phyloP scores from a whole-genome alignment of 2,113 vertebrate genomes.

The Poeciliopsis retropinna region DNA sequence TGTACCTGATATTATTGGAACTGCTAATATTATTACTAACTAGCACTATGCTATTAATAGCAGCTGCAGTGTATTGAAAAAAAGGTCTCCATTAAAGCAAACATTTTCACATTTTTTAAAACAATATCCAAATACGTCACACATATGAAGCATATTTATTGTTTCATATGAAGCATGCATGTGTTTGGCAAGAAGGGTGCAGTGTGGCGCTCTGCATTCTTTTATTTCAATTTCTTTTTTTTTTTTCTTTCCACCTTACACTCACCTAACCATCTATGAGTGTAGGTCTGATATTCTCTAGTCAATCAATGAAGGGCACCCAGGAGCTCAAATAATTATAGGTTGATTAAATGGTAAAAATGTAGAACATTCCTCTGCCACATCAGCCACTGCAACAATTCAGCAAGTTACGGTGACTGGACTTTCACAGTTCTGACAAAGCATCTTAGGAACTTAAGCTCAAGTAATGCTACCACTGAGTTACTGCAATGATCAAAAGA shows the following conservation, averaged over 20 bases:
- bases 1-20: not conserved
- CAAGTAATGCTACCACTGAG: not conserved
- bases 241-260: not conserved
- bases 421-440: not conserved
- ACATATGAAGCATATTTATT: too few relatives aligned
- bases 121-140: too few relatives aligned
- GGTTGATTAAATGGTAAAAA: not conserved
- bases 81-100: not conserved
- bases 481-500: too few relatives aligned
- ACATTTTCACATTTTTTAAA: not conserved
- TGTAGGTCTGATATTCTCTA: not conserved
- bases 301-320: not conserved
- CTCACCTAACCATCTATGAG: not conserved
- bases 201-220: not conserved
- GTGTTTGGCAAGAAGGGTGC: not conserved
- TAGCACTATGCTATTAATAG: not conserved
- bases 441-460: not conserved
- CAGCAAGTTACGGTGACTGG: not conserved
- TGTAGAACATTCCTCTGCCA: not conserved
- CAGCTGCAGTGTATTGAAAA: not conserved
- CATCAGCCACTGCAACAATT: not conserved
- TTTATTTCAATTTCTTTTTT: not conserved
- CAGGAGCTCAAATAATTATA: not conserved
- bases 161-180: too few relatives aligned
- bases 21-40: constrained; percentile 1